Percentiles rank a stretch among this genome's conserved stretches.
Conservation (phyloP, 2,888 invertebrate species). For the Chymomyza fuscimana region DNA sequence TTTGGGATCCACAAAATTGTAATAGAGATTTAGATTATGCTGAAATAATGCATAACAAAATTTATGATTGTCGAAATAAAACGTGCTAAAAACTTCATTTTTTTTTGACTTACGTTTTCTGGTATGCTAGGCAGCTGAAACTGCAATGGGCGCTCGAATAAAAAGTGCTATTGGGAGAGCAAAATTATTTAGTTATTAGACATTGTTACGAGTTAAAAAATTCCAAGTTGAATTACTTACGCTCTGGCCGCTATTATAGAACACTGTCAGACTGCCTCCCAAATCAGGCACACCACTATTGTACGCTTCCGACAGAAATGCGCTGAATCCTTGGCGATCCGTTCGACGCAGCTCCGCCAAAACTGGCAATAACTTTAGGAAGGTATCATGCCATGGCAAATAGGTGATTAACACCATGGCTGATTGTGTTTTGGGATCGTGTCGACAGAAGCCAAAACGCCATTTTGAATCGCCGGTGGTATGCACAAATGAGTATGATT, state of each 20-base stretch:
- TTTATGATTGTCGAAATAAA: no score
- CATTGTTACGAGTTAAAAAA: no score
- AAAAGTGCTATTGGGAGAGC: slow-evolving; percentile 86
- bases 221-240: slow-evolving; percentile 80
- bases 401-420: slow-evolving; percentile 92
- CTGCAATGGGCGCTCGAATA: slow-evolving; percentile 88
- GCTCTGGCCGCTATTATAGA: slow-evolving; percentile 82
- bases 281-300: slow-evolving; percentile 85
- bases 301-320: slow-evolving; percentile 85
- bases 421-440: slow-evolving; percentile 93
- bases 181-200: slow-evolving; percentile 63
- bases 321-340: slow-evolving; percentile 72
- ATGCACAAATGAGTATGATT: slow-evolving; percentile 97
- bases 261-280: slow-evolving; percentile 84
- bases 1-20: slow-evolving; percentile 95
- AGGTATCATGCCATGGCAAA: slow-evolving; percentile 97
- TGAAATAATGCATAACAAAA: slow-evolving; percentile 76
- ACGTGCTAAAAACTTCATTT: no score
- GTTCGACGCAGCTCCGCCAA: slow-evolving; percentile 76
- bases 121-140: slow-evolving; percentile 95
- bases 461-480: slow-evolving; percentile 97
- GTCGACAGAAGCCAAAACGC: slow-evolving; percentile 98
- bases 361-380: slow-evolving; percentile 82
- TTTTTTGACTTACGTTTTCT: slow-evolving; percentile 88
- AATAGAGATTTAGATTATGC: slow-evolving; percentile 98